Evolutionary conservation across 2,113 vertebrate species (phyloP).

Genomic region (Onychostoma macrolepis): DNA sequence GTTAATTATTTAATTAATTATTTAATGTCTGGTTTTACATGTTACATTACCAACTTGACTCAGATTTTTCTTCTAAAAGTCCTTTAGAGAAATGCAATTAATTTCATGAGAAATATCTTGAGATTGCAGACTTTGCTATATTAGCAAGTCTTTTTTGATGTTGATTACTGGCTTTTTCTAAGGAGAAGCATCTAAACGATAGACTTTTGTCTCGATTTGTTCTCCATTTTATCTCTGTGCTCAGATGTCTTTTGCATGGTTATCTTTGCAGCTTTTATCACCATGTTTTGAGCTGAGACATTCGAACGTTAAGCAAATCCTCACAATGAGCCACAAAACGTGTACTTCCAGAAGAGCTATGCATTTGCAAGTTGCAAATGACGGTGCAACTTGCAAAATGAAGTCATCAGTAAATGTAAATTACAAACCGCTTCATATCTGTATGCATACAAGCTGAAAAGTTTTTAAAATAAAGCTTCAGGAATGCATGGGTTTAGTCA

Average conservation of each 20-base stretch:
- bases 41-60: too few relatives aligned
- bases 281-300: background rate
- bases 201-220: background rate
- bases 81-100: background rate
- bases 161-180: background rate
- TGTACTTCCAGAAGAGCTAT: background rate
- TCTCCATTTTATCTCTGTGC: background rate
- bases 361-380: background rate
- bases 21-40: too few relatives aligned
- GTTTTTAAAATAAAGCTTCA: background rate
- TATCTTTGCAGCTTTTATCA: background rate
- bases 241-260: background rate
- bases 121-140: background rate
- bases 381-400: background rate
- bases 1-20: too few relatives aligned
- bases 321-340: background rate
- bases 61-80: background rate
- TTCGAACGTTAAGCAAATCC: background rate
- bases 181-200: background rate
- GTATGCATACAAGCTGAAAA: background rate
- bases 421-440: background rate
- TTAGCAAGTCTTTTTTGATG: background rate
- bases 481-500: conserved; percentile 29
- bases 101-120: background rate
- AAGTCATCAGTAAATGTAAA: background rate